A percentile compares a stretch with the other conserved stretches of the same genome.
These are phyloP conservation scores for Iphiclides podalirius DNA, from an alignment of 2,888 invertebrate genomes.

Conservation along the genomic window DNA sequence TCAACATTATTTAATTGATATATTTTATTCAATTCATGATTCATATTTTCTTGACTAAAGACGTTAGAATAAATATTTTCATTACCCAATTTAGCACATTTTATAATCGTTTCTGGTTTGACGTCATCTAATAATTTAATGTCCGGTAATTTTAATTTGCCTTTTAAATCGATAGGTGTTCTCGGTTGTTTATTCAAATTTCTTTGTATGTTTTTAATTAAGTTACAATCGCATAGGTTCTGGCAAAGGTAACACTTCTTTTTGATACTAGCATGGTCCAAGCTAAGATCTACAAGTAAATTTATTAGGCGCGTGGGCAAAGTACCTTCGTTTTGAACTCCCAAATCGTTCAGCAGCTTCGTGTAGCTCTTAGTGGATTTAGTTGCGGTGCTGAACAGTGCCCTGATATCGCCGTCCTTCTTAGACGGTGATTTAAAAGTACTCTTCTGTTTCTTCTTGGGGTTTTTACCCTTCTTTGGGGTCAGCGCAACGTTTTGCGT, in stretches of 20 bases:
- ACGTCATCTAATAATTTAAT: conserved; percentile 57
- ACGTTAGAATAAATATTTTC: conserved; percentile 21
- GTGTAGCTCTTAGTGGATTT: conserved; percentile 72
- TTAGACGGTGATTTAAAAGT: conserved; percentile 51
- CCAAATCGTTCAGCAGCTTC: conserved; percentile 61
- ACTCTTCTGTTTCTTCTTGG: conserved; percentile 47
- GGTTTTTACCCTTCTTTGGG: conserved; percentile 40
- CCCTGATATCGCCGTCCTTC: conserved; percentile 78
- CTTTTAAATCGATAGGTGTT: conserved; percentile 36
- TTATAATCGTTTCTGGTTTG: conserved; percentile 41
- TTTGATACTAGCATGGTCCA: conserved; percentile 48
- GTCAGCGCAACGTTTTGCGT: conserved; percentile 38
- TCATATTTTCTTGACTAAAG: conserved; percentile 24
- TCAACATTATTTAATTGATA: conserved; percentile 30
- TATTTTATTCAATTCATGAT: conserved; percentile 48
- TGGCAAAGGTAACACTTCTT: conserved; percentile 67
- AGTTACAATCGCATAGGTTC: conserved; percentile 60
- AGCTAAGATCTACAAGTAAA: conserved; percentile 67
- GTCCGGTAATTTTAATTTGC: conserved; percentile 49
- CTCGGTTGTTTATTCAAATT: conserved; percentile 20
- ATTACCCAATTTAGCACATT: conserved; percentile 35
- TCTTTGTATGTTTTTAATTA: conserved; percentile 41
- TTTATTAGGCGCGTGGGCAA: conserved; percentile 58
- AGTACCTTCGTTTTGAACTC: conserved; percentile 54
- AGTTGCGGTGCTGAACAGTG: conserved; percentile 71